Percentiles rank a stretch among this genome's conserved stretches.
These are phyloP conservation scores for Stichodactyla helianthus DNA, from an alignment of 64 coral and sea anemone genomes.

Conservation along the genomic window DNA sequence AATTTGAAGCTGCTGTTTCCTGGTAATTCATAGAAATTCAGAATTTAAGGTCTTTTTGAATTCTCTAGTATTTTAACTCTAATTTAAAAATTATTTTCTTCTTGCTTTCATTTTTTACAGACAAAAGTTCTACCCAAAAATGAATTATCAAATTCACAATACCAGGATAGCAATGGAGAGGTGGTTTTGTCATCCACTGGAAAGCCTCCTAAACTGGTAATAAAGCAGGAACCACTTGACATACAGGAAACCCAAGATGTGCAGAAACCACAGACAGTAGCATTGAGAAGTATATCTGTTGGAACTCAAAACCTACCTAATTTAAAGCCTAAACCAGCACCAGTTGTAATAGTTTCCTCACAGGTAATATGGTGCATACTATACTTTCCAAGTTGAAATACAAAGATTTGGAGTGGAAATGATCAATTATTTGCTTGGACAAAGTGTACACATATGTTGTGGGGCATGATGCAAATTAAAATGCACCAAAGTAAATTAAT, in stretches of 20 bases:
- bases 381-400: too few species aligned
- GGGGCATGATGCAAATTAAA: too few species aligned
- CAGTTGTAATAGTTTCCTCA: constrained; percentile 35
- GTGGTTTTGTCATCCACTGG: constrained; percentile 12
- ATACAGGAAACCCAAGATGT: constrained; percentile 5
- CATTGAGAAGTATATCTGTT: constrained; percentile 10
- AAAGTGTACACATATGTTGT: too few species aligned
- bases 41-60: too few species aligned
- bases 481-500: too few species aligned
- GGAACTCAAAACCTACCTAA: constrained; percentile 34
- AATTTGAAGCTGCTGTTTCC: too few species aligned
- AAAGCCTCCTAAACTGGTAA: constrained; percentile 20
- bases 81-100: background rate
- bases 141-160: constrained; percentile 31
- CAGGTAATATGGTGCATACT: constrained; percentile 16
- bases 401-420: too few species aligned
- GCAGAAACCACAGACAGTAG: constrained; percentile 31
- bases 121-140: background rate
- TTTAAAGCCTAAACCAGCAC: constrained; percentile 55
- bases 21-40: too few species aligned
- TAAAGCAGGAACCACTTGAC: constrained; percentile 34
- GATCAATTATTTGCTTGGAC: too few species aligned
- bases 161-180: constrained; percentile 34
- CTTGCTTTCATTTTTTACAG: background rate
- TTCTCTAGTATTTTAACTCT: too few species aligned